Evolutionary conservation across 2,797 vertebrate genomes (phyloP), one percentile per base, ranked within the genome.

Genomic region (Chaenodraco wilsoni): DNA sequence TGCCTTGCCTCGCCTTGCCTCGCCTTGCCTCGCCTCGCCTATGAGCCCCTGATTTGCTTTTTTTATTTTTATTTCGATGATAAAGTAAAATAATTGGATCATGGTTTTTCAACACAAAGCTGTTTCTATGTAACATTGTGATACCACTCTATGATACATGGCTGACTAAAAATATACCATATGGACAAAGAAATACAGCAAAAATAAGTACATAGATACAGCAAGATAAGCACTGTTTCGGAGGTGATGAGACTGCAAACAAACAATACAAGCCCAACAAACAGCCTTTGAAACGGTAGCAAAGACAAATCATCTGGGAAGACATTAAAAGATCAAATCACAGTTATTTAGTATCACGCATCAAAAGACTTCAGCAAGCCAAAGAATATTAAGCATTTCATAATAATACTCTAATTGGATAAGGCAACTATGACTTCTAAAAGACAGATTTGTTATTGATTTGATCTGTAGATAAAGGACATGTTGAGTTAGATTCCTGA

Each of bases 181-280:
- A 72, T 61, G 61, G 51, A 52, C 57, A 0, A 9, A 72, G 31
- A 19, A 49, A 45, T 78, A 52, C 65, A 44, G 63, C 66, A 27
- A 54, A 74, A 72, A 78, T 48, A 59, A 57, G 37, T 37, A 51
- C 78, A 54, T 37, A 69, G 72, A 69, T 19, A 8, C 60, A 74
- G 66, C 49, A 65, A 70, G 72, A 79, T 61, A 55, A 69, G 64
- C 12, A 31, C 56, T 15, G n/a, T 83, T 81, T 83, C 54, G 76
- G 58, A 68, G 62, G 58, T 67, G 76, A 79, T 74, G 52, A 72
- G 78, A 70, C 84, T 14, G 57, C 72, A 78, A 74, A 74, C 69
- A 60, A 81, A 76, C 46, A 79, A 69, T 56, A 62, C 19, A 43
- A 45, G 48, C n/a, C 15, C 45, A 23, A 63, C 48, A 73, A 79